A percentile compares a stretch with the other conserved stretches of the same genome.
Evolutionary conservation across 2,113 vertebrate species (phyloP).

Genomic region (Myrmophylax atrothorax): DNA sequence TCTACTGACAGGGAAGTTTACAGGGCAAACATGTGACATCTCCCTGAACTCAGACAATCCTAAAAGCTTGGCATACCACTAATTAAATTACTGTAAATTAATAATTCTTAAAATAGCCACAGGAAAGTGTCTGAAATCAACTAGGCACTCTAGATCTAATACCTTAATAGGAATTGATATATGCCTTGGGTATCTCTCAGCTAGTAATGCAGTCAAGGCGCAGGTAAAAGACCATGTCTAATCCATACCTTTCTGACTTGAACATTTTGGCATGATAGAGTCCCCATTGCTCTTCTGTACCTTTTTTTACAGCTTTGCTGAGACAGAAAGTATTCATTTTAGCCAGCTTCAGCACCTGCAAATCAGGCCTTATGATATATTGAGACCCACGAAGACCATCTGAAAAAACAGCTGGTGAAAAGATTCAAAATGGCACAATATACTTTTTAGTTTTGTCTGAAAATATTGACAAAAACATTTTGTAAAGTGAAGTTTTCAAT

Average conservation of each 20-base stretch:
- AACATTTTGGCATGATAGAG: neutral
- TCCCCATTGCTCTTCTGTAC: neutral
- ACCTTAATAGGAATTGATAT: neutral
- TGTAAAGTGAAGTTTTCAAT: neutral
- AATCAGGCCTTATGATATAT: neutral
- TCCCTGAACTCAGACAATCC: neutral
- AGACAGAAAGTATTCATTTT: neutral
- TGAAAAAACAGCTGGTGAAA: neutral
- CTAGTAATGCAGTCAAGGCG: neutral
- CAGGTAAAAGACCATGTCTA: neutral
- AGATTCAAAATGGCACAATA: neutral
- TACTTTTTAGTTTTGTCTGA: neutral
- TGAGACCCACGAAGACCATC: neutral
- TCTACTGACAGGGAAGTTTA: neutral
- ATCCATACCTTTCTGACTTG: neutral
- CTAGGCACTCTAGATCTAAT: neutral
- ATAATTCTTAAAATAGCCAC: neutral
- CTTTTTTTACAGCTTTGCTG: neutral
- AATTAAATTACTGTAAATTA: neutral
- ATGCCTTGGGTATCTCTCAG: neutral
- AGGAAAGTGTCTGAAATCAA: neutral
- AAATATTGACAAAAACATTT: neutral
- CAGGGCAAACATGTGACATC: fast-evolving
- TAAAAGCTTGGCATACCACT: neutral
- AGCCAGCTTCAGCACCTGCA: neutral